A percentile compares a stretch with the other conserved stretches of the same genome.
Evolutionary conservation across 2,797 vertebrate species (phyloP).

Genomic region (Acanthurus lineatus): DNA sequence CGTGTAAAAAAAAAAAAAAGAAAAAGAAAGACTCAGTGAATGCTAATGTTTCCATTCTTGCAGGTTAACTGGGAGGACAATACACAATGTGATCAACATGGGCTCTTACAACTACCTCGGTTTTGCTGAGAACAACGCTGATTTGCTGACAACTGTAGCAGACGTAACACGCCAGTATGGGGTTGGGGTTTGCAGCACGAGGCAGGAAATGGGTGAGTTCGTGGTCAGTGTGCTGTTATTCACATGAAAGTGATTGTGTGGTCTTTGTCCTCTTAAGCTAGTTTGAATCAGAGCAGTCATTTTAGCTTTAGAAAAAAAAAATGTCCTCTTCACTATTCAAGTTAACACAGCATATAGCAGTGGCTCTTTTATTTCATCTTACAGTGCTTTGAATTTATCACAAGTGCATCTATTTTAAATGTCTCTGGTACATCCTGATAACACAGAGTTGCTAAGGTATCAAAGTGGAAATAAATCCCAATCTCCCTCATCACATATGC

Average conservation of each 20-base stretch:
- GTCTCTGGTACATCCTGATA: conserved; percentile 17
- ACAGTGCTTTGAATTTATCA: conserved; percentile 11
- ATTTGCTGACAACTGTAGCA: conserved; percentile 91
- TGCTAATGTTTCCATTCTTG: conserved; percentile 42
- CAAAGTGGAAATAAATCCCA: conserved; percentile 54
- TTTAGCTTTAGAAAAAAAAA: conserved; percentile 15
- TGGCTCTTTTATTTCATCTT: conserved; percentile 11
- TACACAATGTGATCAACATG: conserved; percentile 95
- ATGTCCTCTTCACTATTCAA: conserved; percentile 9
- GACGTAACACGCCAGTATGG: conserved; percentile 85
- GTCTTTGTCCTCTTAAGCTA: not conserved
- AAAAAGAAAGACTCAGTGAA: conserved; percentile 10
- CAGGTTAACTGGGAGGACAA: conserved; percentile 92
- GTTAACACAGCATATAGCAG: conserved; percentile 1
- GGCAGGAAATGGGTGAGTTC: conserved; percentile 93
- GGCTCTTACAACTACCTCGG: conserved; percentile 98
- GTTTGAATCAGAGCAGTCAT: conserved; percentile 13
- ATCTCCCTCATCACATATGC: conserved; percentile 40
- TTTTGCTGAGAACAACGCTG: conserved; percentile 89
- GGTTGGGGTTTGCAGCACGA: conserved; percentile 90
- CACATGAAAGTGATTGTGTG: not conserved
- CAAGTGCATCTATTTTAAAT: conserved; percentile 37
- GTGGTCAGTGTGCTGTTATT: conserved; percentile 35
- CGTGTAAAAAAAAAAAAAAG: not conserved
- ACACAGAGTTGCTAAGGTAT: conserved; percentile 30